Base-by-base conservation (phyloP, 2,888 invertebrate genomes). In the Synergus umbraculus region DNA sequence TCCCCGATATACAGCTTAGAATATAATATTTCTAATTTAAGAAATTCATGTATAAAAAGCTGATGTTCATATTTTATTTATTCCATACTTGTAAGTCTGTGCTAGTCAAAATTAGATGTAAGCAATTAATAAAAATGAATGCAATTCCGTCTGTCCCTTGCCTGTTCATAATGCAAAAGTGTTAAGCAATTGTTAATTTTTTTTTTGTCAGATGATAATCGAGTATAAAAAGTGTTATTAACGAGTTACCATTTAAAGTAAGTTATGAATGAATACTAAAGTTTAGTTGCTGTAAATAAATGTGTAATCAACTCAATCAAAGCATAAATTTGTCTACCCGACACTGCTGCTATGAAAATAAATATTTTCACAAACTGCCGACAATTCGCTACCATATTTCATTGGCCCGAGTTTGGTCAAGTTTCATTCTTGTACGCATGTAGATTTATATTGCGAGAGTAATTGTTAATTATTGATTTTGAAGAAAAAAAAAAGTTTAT, bases 211-310 rank as follows among this genome's bases (percentile, higher is more conserved):
- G n/a, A 73, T 54, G 54, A 73, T 73, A 54, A 73, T 73, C 54
- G 73, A 73, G 54, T 73, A 73, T 73, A 73, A 73, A 37, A 37
- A 73, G 54, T 73, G 73, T 73, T 73, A 73, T 73, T 49, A 54
- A 73, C 73, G 54, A 73, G 54, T 73, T 73, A 73, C 73, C 73
- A 73, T 73, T 73, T 73, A 73, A 73, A 54, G 73, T 73, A 41
- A 73, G 73, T 73, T 73, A 73, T 37, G 49, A 73, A 73, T 29
- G 37, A 54, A 73, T 73, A 73, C 49, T 54, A 73, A 73, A 54
- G 54, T 73, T 73, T 54, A 54, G 73, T 73, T 73, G 73, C 54
- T 73, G 73, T 73, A 73, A 73, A 73, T 73, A 73, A 54, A 49
- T 73, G 73, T 73, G 54, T 73, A 73, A 73, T 73, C 73, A 73